Evolutionary conservation across 2,113 vertebrate genomes (phyloP).

Genomic region (Pteronura brasiliensis): DNA sequence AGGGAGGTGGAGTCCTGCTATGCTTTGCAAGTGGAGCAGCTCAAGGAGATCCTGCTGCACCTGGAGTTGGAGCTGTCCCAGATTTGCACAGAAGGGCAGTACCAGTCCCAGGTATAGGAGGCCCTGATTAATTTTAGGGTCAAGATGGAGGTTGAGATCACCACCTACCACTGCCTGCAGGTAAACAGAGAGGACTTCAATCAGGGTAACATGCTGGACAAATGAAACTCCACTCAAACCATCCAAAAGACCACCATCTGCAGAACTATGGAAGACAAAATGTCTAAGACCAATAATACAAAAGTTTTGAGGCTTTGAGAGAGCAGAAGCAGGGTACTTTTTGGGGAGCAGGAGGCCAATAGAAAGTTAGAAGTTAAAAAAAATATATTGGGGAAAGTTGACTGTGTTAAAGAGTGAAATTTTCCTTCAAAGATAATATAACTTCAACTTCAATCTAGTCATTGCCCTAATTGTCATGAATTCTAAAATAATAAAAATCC

Average conservation of each 20-base stretch:
- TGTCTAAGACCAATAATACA: constrained; percentile 77
- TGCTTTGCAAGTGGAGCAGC: constrained; percentile 87
- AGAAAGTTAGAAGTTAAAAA: background rate
- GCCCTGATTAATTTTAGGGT: constrained; percentile 91
- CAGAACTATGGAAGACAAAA: constrained; percentile 73
- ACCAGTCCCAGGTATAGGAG: constrained; percentile 91
- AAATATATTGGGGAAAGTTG: background rate
- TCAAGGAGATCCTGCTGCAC: constrained; percentile 80
- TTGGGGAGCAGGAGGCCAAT: background rate
- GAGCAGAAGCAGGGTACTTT: background rate
- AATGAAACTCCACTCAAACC: constrained; percentile 70
- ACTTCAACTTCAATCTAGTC: background rate
- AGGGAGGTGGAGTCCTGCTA: constrained; percentile 86
- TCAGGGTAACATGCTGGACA: constrained; percentile 87
- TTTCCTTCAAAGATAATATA: background rate
- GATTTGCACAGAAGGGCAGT: constrained; percentile 86
- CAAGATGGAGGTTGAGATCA: constrained; percentile 93
- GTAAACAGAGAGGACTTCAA: constrained; percentile 91
- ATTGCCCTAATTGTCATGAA: background rate
- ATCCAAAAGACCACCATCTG: constrained; percentile 72
- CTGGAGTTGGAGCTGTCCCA: constrained; percentile 89
- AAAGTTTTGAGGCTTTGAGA: constrained; percentile 69
- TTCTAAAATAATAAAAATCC: constrained; percentile 39
- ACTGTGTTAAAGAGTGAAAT: background rate
- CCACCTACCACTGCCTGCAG: constrained; percentile 91